These are phyloP conservation scores for Odocoileus virginianus DNA, from an alignment of 2,113 vertebrate genomes.

Conservation along the genomic window DNA sequence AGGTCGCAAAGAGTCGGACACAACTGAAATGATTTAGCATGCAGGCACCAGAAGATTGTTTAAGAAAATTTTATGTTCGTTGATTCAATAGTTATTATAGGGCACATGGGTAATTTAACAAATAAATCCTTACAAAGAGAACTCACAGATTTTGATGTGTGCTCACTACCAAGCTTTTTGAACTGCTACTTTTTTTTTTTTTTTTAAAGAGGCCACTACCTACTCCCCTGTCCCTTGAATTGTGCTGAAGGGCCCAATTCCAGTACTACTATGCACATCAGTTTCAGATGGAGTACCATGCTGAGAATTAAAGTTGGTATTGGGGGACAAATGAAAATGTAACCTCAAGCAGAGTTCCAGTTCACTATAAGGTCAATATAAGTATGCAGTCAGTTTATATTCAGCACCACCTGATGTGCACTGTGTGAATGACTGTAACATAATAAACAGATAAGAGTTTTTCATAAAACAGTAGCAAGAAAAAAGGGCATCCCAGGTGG, in stretches of 20 bases:
- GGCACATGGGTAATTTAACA: background rate
- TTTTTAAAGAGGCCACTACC: background rate
- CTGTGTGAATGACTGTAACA: background rate
- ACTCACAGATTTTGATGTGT: background rate
- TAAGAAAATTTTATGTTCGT: background rate
- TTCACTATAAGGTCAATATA: constrained; percentile 4
- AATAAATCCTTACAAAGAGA: background rate
- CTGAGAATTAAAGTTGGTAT: constrained; percentile 50
- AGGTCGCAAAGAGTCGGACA: background rate
- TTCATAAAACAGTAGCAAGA: constrained; percentile 40
- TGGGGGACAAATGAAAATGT: background rate
- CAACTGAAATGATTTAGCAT: background rate
- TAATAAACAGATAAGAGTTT: constrained; percentile 33
- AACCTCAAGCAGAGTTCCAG: constrained; percentile 16
- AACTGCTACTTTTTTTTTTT: background rate
- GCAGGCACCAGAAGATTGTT: background rate
- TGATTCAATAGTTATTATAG: background rate
- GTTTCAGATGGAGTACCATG: background rate
- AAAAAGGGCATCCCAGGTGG: background rate
- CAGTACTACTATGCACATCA: background rate
- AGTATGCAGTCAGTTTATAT: background rate
- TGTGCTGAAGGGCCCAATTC: background rate
- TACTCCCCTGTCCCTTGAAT: background rate
- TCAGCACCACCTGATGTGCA: constrained; percentile 4
- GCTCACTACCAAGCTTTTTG: background rate